Evolutionary conservation across 2,797 vertebrate species (phyloP).

Genomic region (Centroberyx gerrardi): DNA sequence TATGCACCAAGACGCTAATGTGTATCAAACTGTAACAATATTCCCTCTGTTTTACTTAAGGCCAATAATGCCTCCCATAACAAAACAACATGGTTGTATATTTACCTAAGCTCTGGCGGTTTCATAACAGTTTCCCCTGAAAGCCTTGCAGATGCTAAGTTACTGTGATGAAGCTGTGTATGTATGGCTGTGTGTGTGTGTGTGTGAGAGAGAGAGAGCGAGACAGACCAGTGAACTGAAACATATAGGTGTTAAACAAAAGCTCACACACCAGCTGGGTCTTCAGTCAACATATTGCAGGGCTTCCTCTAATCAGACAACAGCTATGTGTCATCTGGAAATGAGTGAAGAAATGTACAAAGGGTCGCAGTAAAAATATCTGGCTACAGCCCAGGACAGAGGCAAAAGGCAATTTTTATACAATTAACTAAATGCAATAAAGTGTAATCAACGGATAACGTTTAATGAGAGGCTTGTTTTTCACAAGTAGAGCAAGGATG

Average conservation of each 20-base stretch:
- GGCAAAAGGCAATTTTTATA: too few relatives aligned
- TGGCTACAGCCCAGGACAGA: too few relatives aligned
- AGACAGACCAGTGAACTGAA: conserved; percentile 56
- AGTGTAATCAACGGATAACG: too few relatives aligned
- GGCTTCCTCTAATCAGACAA: conserved; percentile 41
- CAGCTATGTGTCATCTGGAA: conserved; percentile 19
- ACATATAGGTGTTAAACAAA: conserved; percentile 47
- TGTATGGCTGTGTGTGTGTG: conserved; percentile 17
- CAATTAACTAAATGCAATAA: background rate
- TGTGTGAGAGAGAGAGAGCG: conserved; percentile 16
- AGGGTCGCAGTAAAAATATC: background rate
- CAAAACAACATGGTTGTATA: conserved; percentile 26
- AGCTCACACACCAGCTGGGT: conserved; percentile 67
- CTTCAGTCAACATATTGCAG: conserved; percentile 42
- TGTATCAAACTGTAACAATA: conserved; percentile 19
- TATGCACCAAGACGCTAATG: conserved; percentile 36
- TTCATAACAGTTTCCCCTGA: conserved; percentile 10
- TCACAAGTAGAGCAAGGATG: background rate
- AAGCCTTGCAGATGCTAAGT: conserved; percentile 16
- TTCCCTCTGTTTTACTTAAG: conserved; percentile 50
- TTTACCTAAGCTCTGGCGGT: conserved; percentile 7
- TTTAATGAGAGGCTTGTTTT: too few relatives aligned
- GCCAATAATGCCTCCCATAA: conserved; percentile 23
- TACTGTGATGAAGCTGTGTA: background rate
- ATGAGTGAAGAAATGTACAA: conserved; percentile 4